Conservation (phyloP, 2,888 invertebrate species). For the Drosophila acutilabella region DNA sequence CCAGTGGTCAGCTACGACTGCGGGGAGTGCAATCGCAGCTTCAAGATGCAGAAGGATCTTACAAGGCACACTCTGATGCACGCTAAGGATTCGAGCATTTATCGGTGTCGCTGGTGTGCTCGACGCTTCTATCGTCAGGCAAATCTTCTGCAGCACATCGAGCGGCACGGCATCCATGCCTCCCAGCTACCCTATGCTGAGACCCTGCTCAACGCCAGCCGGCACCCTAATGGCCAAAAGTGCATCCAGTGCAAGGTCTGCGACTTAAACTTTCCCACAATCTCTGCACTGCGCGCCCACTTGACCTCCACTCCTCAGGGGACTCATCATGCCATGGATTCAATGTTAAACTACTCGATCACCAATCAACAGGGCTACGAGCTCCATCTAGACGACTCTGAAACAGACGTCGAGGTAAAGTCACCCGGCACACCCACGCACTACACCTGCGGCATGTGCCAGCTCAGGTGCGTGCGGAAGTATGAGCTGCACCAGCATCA, state of each 20-base stretch:
- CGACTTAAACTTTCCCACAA: conserved; percentile 63
- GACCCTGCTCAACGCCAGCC: conserved; percentile 66
- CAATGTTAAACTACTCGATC: conserved; percentile 82
- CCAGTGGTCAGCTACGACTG: conserved; percentile 55
- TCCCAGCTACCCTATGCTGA: conserved; percentile 72
- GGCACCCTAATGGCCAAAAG: conserved; percentile 78
- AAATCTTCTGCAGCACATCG: conserved; percentile 80
- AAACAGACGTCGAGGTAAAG: conserved; percentile 81
- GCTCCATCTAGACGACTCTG: conserved; percentile 83
- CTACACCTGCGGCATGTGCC: conserved; percentile 81
- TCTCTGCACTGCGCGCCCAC: conserved; percentile 69
- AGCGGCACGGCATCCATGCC: conserved; percentile 72
- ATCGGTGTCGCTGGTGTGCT: conserved; percentile 82
- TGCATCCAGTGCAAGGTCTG: conserved; percentile 78
- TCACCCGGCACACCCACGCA: conserved; percentile 29
- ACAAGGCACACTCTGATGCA: conserved; percentile 77
- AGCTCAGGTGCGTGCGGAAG: conserved; percentile 77
- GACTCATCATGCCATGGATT: conserved; percentile 56
- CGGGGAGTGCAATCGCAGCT: conserved; percentile 66
- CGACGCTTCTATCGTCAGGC: conserved; percentile 79
- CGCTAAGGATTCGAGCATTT: conserved; percentile 71
- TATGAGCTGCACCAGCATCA: conserved; percentile 83
- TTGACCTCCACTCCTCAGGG: conserved; percentile 44
- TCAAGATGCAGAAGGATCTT: conserved; percentile 81
- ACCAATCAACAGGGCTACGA: conserved; percentile 83